These are phyloP conservation scores for Hypolimnas misippus DNA, from an alignment of 2,888 invertebrate genomes.

Conservation along the genomic window DNA sequence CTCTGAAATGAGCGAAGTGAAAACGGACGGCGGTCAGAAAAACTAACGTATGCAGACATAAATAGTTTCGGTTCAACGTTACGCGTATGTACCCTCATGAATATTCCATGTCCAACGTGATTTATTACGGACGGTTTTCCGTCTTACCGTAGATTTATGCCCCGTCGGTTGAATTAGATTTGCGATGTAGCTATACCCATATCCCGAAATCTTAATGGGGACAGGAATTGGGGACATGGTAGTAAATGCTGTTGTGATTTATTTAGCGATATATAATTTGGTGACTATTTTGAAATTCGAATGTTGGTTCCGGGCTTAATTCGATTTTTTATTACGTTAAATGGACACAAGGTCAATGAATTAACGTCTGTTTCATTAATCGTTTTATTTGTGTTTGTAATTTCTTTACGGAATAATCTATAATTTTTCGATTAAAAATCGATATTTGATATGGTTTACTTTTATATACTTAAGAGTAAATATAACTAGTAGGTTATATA, in stretches of 20 bases:
- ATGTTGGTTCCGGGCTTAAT: no score
- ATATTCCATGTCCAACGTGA: constrained; percentile 53
- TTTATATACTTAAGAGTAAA: no score
- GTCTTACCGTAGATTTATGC: constrained; percentile 51
- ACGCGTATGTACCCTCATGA: constrained; percentile 46
- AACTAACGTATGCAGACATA: constrained; percentile 28
- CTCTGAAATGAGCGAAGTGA: background rate
- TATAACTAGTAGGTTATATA: no score
- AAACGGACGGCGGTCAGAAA: constrained; percentile 13
- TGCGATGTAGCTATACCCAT: constrained; percentile 39
- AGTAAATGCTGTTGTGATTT: constrained; percentile 3
- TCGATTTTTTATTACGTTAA: no score
- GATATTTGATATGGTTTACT: no score
- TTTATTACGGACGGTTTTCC: constrained; percentile 53
- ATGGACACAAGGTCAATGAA: no score
- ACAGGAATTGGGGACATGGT: constrained; percentile 19
- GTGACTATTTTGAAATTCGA: no score
- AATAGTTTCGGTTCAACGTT: constrained; percentile 27
- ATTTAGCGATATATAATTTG: background rate
- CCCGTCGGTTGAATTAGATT: constrained; percentile 48
- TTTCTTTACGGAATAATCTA: no score
- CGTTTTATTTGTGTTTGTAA: no score
- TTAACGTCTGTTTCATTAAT: no score
- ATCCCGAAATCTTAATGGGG: constrained; percentile 10
- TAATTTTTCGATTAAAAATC: no score